A percentile compares a stretch with the other conserved stretches of the same genome.
Evolutionary conservation across 2,113 vertebrate genomes (phyloP).

Genomic region (Oreamnos americanus): DNA sequence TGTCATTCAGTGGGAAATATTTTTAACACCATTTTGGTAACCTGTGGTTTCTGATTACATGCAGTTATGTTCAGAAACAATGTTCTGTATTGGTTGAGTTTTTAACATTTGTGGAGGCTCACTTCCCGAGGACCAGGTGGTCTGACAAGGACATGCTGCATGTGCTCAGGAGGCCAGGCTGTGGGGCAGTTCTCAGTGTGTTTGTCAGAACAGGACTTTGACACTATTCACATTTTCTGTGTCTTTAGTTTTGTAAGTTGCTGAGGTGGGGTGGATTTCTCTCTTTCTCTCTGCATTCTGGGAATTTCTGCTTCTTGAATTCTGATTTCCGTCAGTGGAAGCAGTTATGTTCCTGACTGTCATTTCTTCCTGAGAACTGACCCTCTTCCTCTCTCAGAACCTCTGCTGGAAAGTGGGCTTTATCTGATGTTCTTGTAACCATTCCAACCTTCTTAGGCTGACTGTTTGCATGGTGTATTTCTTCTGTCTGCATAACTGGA

Average conservation of each 20-base stretch:
- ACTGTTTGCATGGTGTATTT: fast-evolving
- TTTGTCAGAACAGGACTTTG: neutral
- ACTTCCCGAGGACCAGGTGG: neutral
- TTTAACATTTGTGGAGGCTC: neutral
- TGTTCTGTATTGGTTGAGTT: neutral
- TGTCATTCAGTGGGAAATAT: neutral
- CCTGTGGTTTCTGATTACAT: neutral
- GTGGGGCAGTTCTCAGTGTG: neutral
- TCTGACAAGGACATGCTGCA: fast-evolving
- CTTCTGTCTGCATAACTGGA: neutral
- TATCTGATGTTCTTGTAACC: neutral
- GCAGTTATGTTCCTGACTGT: fast-evolving
- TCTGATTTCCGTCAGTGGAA: neutral
- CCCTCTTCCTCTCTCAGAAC: neutral
- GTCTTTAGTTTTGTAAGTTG: neutral
- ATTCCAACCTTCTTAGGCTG: neutral
- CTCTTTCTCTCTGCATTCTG: neutral
- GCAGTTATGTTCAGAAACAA: neutral
- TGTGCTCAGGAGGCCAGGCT: neutral
- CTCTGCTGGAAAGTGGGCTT: neutral
- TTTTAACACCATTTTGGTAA: neutral
- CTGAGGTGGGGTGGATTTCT: neutral
- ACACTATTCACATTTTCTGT: neutral
- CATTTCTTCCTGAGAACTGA: neutral
- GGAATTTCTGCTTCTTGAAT: neutral